Percentiles rank a stretch among this genome's conserved stretches.
These are phyloP conservation scores for Flabesymbios commensalis DNA, from an alignment of 2,888 invertebrate species.

Conservation along the genomic window DNA sequence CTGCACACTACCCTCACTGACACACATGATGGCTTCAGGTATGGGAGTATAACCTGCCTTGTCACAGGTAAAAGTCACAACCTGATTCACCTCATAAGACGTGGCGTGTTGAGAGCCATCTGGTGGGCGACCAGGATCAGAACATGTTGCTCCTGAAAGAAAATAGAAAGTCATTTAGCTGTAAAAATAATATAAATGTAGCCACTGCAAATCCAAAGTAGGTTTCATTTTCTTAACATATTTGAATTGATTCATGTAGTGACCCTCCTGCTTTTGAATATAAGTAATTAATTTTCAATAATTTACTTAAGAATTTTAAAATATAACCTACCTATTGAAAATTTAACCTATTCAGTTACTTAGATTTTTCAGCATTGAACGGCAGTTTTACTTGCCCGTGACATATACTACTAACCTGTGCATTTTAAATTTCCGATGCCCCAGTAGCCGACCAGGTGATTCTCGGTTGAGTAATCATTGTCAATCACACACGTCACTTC, in stretches of 20 bases:
- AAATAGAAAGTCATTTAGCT: neutral
- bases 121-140: constrained; percentile 5
- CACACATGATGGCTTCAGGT: neutral
- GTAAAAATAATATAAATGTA: neutral
- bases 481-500: too few relatives aligned
- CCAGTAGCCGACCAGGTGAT: neutral
- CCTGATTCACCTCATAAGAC: constrained; percentile 5
- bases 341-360: too few relatives aligned
- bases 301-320: neutral
- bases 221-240: neutral
- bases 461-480: too few relatives aligned
- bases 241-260: neutral
- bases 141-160: neutral
- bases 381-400: too few relatives aligned
- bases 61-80: neutral
- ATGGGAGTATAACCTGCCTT: neutral
- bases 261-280: neutral
- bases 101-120: neutral
- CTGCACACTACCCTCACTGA: neutral
- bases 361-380: too few relatives aligned
- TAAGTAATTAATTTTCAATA: neutral
- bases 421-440: neutral
- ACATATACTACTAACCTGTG: too few relatives aligned
- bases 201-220: neutral
- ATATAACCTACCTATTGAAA: too few relatives aligned